A percentile compares a stretch with the other conserved stretches of the same genome.
phyloP scores from a whole-genome alignment of 2,113 vertebrate genomes.

The Sarotherodon lohbergeri region DNA sequence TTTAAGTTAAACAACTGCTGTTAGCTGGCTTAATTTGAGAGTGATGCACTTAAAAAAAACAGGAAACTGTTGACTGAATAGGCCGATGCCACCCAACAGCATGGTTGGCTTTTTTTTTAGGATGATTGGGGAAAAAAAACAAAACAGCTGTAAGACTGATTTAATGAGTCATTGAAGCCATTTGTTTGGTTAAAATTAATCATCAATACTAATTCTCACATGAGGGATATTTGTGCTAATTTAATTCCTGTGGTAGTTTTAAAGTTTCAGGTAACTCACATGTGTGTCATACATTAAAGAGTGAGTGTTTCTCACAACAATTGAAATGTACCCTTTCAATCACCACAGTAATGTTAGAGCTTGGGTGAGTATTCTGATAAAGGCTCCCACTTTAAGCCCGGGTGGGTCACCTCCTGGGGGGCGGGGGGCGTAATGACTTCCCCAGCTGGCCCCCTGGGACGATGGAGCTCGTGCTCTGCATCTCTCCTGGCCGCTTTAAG shows the following conservation, averaged over 20 bases:
- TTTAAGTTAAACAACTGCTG: background rate
- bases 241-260: background rate
- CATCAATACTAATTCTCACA: background rate
- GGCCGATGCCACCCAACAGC: background rate
- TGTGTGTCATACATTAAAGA: background rate
- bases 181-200: background rate
- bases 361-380: conserved; percentile 39
- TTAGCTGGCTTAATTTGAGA: background rate
- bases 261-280: background rate
- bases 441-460: conserved; percentile 72
- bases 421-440: conserved; percentile 73
- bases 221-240: background rate
- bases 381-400: conserved; percentile 42
- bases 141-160: background rate
- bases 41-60: background rate
- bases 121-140: rapidly evolving
- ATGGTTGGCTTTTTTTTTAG: rapidly evolving
- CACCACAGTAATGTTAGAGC: background rate
- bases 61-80: background rate
- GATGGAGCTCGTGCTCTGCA: conserved; percentile 68
- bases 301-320: background rate
- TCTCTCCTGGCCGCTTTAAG: conserved; percentile 69
- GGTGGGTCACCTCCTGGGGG: conserved; percentile 59
- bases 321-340: background rate
- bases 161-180: background rate